Evolutionary conservation across 2,113 vertebrate species (phyloP).

Genomic region (Sminthopsis crassicaudata): DNA sequence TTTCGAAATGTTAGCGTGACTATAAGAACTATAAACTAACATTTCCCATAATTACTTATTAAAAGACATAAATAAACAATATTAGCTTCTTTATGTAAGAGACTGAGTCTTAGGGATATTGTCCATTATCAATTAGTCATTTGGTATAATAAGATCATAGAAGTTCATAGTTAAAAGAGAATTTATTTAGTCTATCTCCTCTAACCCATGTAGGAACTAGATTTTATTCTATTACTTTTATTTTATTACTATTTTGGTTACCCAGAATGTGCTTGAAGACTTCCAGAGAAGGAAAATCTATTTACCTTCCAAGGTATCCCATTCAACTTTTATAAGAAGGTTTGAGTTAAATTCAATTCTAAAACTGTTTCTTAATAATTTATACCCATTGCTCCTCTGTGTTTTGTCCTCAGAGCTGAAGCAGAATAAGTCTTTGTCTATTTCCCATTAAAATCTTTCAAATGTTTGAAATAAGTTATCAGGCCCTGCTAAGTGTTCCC

Average conservation of each 20-base stretch:
- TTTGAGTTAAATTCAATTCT: background rate
- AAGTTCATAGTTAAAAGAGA: background rate
- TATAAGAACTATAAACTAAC: constrained; percentile 11
- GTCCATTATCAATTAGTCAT: background rate
- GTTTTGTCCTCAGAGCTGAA: background rate
- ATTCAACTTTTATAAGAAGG: background rate
- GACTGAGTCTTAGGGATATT: background rate
- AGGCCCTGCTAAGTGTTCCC: background rate
- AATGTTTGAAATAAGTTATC: background rate
- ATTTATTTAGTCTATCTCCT: background rate
- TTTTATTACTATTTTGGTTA: background rate
- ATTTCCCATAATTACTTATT: constrained; percentile 24
- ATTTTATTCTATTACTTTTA: background rate
- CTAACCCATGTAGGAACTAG: background rate
- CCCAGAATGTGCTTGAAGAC: background rate
- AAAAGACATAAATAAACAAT: constrained; percentile 2
- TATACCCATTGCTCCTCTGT: background rate
- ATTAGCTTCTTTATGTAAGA: background rate
- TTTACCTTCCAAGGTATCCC: background rate
- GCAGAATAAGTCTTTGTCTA: background rate
- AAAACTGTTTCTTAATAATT: background rate
- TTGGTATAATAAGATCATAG: constrained; percentile 1
- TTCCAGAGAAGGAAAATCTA: background rate
- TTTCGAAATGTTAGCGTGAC: constrained; percentile 8
- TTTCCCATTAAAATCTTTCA: background rate